These are phyloP conservation scores for Leptinotarsa juncta DNA, from an alignment of 2,888 invertebrate species.

Conservation along the genomic window DNA sequence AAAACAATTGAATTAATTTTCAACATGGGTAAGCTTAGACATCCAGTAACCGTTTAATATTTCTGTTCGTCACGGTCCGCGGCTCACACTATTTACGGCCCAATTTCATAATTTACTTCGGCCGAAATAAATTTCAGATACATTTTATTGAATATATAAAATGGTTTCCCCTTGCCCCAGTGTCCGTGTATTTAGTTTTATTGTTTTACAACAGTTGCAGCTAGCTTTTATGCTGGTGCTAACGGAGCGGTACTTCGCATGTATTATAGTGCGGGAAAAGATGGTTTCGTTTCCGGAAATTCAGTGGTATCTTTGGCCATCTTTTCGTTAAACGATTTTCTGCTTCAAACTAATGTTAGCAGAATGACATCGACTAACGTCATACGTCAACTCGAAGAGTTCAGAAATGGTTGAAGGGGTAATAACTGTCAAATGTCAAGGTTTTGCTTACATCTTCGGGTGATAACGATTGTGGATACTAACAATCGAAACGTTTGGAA, in stretches of 20 bases:
- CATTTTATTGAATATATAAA: constrained; percentile 59
- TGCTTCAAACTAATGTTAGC: no score
- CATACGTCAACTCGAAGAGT: no score
- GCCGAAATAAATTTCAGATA: constrained; percentile 44
- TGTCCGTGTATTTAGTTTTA: constrained; percentile 57
- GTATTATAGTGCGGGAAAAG: constrained; percentile 32
- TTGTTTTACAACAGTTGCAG: constrained; percentile 62
- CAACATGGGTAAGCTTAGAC: constrained; percentile 63
- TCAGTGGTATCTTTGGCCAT: neutral
- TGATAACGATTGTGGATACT: no score
- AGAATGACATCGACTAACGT: no score
- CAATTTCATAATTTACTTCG: constrained; percentile 60
- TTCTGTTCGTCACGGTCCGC: constrained; percentile 56
- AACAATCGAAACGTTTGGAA: no score
- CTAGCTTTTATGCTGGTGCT: constrained; percentile 39
- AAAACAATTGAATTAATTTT: constrained; percentile 67
- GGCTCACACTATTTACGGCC: constrained; percentile 59
- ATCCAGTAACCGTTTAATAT: constrained; percentile 60
- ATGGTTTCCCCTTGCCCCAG: constrained; percentile 37
- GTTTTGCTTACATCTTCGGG: no score
- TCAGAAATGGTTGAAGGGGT: no score
- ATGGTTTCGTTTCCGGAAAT: neutral
- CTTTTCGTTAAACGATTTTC: no score
- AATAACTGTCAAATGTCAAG: no score
- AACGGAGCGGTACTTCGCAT: constrained; percentile 25